A percentile compares a stretch with the other conserved stretches of the same genome.
phyloP scores from a whole-genome alignment of 2,888 invertebrate genomes.

The Diplazon laetatorius region DNA sequence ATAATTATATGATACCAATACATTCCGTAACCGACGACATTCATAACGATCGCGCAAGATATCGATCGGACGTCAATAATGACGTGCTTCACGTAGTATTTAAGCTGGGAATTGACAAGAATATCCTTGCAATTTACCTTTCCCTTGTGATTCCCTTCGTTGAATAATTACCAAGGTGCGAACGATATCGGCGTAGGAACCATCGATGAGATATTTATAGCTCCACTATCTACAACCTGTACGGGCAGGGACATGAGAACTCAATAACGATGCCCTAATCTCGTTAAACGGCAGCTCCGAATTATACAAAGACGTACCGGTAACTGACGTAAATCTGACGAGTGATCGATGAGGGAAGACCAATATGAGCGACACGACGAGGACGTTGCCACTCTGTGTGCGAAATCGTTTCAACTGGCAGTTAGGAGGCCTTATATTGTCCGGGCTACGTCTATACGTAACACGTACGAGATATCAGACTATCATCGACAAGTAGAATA shows the following conservation, averaged over 20 bases:
- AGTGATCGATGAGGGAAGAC: conserved; percentile 26
- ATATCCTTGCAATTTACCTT: neutral
- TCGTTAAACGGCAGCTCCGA: conserved; percentile 6
- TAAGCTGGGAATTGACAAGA: neutral
- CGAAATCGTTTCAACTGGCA: conserved; percentile 1
- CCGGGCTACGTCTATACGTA: neutral
- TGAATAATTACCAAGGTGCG: conserved; percentile 3
- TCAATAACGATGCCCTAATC: conserved; percentile 28
- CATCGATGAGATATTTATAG: neutral
- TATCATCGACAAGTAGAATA: neutral
- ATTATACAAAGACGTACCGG: conserved; percentile 5
- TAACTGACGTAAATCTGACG: conserved; percentile 22
- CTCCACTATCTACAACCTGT: neutral
- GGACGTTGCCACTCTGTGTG: conserved; percentile 9
- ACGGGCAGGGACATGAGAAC: neutral
- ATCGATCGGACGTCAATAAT: neutral
- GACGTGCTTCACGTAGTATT: neutral
- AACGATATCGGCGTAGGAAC: neutral
- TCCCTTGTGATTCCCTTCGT: too few species aligned
- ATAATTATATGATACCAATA: neutral
- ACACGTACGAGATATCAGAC: neutral
- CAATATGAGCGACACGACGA: neutral
- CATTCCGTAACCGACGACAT: neutral
- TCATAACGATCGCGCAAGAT: neutral
- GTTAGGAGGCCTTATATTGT: conserved; percentile 12